Evolutionary conservation across 2,888 invertebrate species (phyloP), one percentile per base, ranked within the genome.

Genomic region (Eudemis profundana): DNA sequence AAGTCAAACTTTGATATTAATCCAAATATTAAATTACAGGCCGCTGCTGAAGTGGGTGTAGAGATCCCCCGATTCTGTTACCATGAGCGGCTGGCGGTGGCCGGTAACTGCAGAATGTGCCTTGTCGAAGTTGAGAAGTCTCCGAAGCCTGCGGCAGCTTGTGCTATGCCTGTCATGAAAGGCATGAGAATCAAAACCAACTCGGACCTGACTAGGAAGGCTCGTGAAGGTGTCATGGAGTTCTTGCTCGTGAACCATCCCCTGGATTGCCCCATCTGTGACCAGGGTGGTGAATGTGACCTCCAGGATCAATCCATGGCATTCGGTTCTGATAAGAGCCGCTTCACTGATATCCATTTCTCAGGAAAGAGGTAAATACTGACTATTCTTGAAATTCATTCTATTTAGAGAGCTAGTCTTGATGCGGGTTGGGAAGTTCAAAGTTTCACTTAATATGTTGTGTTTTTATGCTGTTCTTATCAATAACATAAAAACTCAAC

Each of bases 131-230:
- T 99, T 10, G 99, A 99, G 85, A 99, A 98, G 85, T 98, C 98
- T 44, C 96, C 98, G 1, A 98, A 99, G 93, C 99, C 99, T 0
- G 97, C 98, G 0, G 99, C 99, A 7, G 98, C 99, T 0, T 99
- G 99, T 87, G 99, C 99, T 12, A 99, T 99, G 99, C 99, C 99
- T 0, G 99, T 99, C 0, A 98, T 99, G 99, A 99, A 99, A 88
- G 99, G 99, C n/a, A 98, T 98, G 99, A 95, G 97, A 72, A 95
- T 99, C 17, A 99, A 99, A 87, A 99, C 99, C 17, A 97, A 99
- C 85, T 99, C 99, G 0, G 98, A 98, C 74, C 93, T 99, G 90
- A 98, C 98, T 0, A 94, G 94, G 69, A 91, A 96, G 83, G 95
- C 95, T 0, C 90, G 94, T 10, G 94, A 94, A 74, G 93, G 99